A percentile compares a stretch with the other conserved stretches of the same genome.
Evolutionary conservation across 1,140 invertebrate species (phyloP).

Genomic region (Eriosoma lanigerum): DNA sequence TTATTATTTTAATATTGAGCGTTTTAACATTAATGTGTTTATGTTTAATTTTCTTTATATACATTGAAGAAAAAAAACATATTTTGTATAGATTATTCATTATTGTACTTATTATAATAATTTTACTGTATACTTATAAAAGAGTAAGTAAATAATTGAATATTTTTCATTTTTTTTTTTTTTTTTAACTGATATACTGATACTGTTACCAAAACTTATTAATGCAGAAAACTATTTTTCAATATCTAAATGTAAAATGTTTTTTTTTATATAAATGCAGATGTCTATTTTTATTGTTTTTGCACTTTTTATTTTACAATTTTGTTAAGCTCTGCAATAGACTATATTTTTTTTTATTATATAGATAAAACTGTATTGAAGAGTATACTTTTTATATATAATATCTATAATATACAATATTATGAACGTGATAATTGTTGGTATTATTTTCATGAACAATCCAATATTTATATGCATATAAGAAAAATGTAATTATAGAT

Average conservation of each 20-base stretch:
- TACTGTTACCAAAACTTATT: slow-evolving; percentile 43
- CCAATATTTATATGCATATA: background rate
- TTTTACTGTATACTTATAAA: slow-evolving; percentile 34
- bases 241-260: slow-evolving; percentile 27
- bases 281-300: slow-evolving; percentile 46
- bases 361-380: slow-evolving; percentile 26
- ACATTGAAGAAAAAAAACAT: background rate
- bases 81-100: slow-evolving; percentile 18
- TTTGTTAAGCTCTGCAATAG: slow-evolving; percentile 46
- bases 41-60: background rate
- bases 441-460: slow-evolving; percentile 19
- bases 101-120: slow-evolving; percentile 33
- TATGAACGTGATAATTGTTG: slow-evolving; percentile 34
- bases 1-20: slow-evolving; percentile 27
- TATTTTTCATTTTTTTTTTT: slow-evolving; percentile 36
- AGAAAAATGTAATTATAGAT: slow-evolving; percentile 12
- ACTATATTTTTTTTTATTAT: slow-evolving; percentile 15
- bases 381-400: slow-evolving; percentile 40
- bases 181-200: background rate
- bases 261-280: slow-evolving; percentile 43
- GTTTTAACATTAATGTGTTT: slow-evolving; percentile 18
- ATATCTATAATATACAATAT: too few relatives aligned
- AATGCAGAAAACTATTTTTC: slow-evolving; percentile 44
- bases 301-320: slow-evolving; percentile 49
- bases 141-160: slow-evolving; percentile 6